These are phyloP conservation scores for Polypedilum vanderplanki DNA, from an alignment of 1,140 invertebrate genomes.

Conservation along the genomic window DNA sequence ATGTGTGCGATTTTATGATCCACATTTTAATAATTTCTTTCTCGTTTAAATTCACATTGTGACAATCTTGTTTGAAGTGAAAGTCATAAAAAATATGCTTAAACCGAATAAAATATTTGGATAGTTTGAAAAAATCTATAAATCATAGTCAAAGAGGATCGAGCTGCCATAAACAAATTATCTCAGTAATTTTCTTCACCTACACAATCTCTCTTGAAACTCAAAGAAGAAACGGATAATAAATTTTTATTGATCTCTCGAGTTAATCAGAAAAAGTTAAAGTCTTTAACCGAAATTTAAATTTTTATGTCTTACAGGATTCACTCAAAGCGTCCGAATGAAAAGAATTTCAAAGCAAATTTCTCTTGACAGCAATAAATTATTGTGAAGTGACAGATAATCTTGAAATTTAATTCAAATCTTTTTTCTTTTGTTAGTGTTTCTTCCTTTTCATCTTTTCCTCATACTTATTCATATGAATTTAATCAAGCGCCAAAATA, in stretches of 20 bases:
- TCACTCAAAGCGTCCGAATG: not conserved
- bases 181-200: not conserved
- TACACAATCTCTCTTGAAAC: not conserved
- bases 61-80: not conserved
- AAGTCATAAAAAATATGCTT: no score
- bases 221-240: not conserved
- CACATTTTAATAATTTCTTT: not conserved
- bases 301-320: conserved; percentile 6
- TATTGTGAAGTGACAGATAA: not conserved
- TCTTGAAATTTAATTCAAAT: no score
- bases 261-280: conserved; percentile 14
- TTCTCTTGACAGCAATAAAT: conserved; percentile 15
- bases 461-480: not conserved
- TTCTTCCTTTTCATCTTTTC: not conserved
- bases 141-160: not conserved
- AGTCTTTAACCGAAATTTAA: not conserved
- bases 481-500: not conserved
- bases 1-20: not conserved
- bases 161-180: not conserved
- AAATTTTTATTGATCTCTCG: not conserved
- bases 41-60: not conserved
- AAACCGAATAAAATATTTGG: no score
- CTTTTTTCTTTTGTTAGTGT: not conserved
- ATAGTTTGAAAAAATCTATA: conserved; percentile 4
- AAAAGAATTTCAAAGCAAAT: conserved; percentile 7